A percentile compares a stretch with the other conserved stretches of the same genome.
Conservation (phyloP, 2,113 vertebrate species). For the Typhlomys cinereus region DNA sequence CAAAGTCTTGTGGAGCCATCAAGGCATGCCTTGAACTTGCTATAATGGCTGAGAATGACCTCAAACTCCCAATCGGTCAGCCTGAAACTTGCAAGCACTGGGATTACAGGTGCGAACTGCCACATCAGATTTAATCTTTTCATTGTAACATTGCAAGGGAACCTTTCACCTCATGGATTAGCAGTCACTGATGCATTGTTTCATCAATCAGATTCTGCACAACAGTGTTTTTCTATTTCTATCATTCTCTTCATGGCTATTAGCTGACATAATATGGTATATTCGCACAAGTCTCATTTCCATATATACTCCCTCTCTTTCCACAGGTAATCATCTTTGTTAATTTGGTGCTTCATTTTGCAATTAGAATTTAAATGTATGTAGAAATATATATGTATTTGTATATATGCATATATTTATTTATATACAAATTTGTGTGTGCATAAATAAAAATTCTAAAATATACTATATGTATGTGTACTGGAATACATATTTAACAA, state of each 20-base stretch:
- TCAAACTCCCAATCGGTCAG: neutral
- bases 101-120: neutral
- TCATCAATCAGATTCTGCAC: conserved; percentile 46
- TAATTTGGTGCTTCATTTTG: neutral
- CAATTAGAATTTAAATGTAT: neutral
- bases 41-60: neutral
- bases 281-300: neutral
- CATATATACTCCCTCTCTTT: neutral
- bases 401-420: neutral
- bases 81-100: neutral
- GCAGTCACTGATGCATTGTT: neutral
- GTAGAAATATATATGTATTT: neutral
- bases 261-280: conserved; percentile 1
- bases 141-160: conserved; percentile 18
- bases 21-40: neutral
- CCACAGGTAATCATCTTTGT: neutral
- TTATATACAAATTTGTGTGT: neutral
- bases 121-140: neutral
- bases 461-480: neutral
- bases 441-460: neutral
- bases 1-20: neutral
- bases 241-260: neutral
- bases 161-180: conserved; percentile 45
- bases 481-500: neutral
- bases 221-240: conserved; percentile 58